A percentile compares a stretch with the other conserved stretches of the same genome.
phyloP scores from a whole-genome alignment of 2,113 vertebrate genomes.

The Dromiciops gliroides region DNA sequence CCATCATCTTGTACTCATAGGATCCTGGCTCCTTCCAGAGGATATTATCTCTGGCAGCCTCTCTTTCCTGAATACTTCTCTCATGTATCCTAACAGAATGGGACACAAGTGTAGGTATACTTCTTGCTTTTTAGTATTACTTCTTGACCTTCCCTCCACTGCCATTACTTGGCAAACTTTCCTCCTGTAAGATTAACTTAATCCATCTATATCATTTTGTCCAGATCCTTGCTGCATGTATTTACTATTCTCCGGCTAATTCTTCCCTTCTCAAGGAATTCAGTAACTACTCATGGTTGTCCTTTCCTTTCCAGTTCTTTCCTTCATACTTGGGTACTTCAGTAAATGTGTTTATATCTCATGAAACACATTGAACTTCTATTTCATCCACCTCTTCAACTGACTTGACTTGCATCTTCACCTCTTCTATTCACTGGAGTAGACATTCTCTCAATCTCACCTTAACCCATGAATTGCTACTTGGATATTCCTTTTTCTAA shows the following conservation, averaged over 20 bases:
- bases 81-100: neutral
- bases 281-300: neutral
- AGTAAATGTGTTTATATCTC: neutral
- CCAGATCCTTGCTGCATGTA: neutral
- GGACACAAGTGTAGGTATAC: neutral
- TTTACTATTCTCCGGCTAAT: neutral
- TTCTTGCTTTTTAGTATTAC: neutral
- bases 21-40: neutral
- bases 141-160: neutral
- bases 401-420: neutral
- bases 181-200: neutral
- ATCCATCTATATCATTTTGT: neutral
- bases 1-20: neutral
- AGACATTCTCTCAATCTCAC: neutral
- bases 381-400: neutral
- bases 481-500: neutral
- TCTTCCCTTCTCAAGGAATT: neutral
- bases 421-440: neutral
- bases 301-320: neutral
- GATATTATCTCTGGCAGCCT: neutral
- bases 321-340: neutral
- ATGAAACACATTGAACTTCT: neutral
- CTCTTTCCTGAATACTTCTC: neutral
- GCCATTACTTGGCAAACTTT: neutral
- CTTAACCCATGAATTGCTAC: neutral